Base-by-base conservation (phyloP, 1,140 invertebrate genomes). In the Mycetomoellerius zeteki region DNA sequence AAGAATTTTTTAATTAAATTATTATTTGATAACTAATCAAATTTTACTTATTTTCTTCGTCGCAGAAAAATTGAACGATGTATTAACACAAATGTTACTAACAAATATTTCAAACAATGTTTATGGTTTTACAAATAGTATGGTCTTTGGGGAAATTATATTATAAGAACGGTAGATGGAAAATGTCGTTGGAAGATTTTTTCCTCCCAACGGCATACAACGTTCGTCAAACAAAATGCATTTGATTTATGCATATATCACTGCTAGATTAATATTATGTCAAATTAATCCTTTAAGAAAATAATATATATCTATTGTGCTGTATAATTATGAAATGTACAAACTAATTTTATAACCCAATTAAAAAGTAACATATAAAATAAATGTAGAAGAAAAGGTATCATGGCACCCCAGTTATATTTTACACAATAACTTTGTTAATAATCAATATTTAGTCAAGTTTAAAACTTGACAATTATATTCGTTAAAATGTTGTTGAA, bases 1-100 rank as follows among this genome's bases (percentile, higher is more conserved):
- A 30, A 72, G 19, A 56, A 82, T 73, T 47, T 72, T 71, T 72
- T 7, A 50, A 73, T 73, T 60, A 47, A 58, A 73, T 62, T 50
- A 30, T 73, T 60, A 43, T 43, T 12, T 7, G 37, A 43, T 33
- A 24, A 37, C 16, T n/a, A 0, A 47, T 73, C 54, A 30, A 24
- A 19, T 37, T 64, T 30, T 65, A 50, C 6, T 30, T 37, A 52
- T 16, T 4, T 64, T 50, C 1, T 52, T 76, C 5, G 16, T 1
- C 2, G 4, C 2, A 16, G 24, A n/a, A 37, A 52, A 16, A n/a
- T 52, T n/a, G 16, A 50, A 43, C 47, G 2, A 62, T 52, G 60
- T 33, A 1, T 10, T 50, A 33, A 27, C 19, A 14, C 14, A 21
- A 50, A 85, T 12, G 24, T 33, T 47, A 58, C 21, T 6, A 16